These are phyloP conservation scores for Psettodes erumei DNA, from an alignment of 2,113 vertebrate species.

Conservation along the genomic window DNA sequence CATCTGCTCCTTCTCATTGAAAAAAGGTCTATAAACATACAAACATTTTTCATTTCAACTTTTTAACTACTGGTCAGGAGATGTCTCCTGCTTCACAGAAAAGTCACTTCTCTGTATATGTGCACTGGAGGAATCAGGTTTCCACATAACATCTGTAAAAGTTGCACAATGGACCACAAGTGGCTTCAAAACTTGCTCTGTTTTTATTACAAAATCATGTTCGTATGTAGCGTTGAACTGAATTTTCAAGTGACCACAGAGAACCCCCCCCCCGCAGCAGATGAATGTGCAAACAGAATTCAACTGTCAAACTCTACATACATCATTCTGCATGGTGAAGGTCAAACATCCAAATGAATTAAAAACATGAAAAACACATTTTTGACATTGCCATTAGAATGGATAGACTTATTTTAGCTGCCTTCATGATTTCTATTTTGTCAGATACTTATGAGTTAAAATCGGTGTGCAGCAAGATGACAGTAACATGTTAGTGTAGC, in stretches of 20 bases:
- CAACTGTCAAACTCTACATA: not conserved
- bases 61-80: not conserved
- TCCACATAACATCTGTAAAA: too few species aligned
- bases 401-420: not conserved
- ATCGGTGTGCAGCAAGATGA: too few species aligned
- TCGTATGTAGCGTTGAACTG: not conserved
- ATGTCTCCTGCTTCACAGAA: not conserved
- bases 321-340: not conserved
- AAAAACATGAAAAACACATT: not conserved
- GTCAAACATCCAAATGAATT: not conserved
- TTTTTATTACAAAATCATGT: not conserved
- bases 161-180: not conserved
- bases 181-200: not conserved
- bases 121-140: not conserved
- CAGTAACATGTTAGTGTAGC: not conserved
- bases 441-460: not conserved
- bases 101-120: too few species aligned
- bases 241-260: not conserved
- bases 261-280: not conserved
- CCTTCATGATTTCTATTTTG: not conserved
- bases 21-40: not conserved
- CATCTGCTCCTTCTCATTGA: not conserved
- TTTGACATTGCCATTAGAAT: not conserved
- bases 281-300: not conserved
- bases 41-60: too few species aligned